Base-by-base conservation (phyloP, 1,140 invertebrate species). In the Zaprionus taronus region DNA sequence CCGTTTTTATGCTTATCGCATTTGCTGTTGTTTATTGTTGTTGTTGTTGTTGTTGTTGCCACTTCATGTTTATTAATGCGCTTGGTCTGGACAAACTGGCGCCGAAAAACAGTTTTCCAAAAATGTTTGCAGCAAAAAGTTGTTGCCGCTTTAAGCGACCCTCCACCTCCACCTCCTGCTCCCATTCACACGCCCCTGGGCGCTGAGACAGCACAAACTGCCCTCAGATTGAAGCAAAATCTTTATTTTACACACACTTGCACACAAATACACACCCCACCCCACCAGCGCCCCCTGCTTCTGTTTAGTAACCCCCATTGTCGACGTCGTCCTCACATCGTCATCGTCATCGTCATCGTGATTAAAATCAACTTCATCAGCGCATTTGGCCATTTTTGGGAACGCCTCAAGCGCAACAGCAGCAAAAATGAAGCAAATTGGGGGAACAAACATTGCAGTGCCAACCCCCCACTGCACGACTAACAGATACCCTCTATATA, bases 321-420 rank as follows among this genome's bases (percentile, higher is more conserved):
- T 53, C n/a, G 20, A 57, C 62, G 68, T 67, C 62, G 68, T 67
- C 55, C 9, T 34, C 31, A 31, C 26, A 41, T 72, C 62, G n/a
- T 60, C 49, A 28, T 72, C 62, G n/a, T 60, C 49, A 28, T 60
- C 64, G 55, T 68, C 57, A 62, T 63, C 73, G 62, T 72, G 73
- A 77, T 77, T 77, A 72, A 77, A 77, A 77, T 77, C 69, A 77
- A 77, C 69, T 77, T 77, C 74, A 77, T 77, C 69, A 72, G 74
- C 74, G 62, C 57, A 67, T 77, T 77, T 72, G 55, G 70, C 69
- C 68, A 65, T 72, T 77, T 77, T 72, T 61, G 55, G 56, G 55
- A 76, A 61, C 61, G 69, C 73, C 73, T 60, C 44, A 65, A 77
- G 73, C 73, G 73, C 73, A 72, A 72, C 62, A 72, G 68, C 36